Conservation (phyloP, 2,797 vertebrate species). For the Scleropages formosus region DNA sequence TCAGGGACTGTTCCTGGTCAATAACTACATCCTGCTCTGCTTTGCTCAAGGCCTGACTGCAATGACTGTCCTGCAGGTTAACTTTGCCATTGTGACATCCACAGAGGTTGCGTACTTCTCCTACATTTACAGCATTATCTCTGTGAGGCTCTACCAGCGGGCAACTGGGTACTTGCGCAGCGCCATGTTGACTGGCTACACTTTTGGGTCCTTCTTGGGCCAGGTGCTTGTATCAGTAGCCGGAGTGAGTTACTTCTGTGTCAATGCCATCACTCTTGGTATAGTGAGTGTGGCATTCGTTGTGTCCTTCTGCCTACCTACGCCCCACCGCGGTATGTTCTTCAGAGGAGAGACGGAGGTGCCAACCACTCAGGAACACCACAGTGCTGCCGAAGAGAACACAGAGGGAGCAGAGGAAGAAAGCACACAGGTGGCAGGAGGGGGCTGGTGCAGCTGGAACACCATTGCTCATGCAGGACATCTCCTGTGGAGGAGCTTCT, state of each 20-base stretch:
- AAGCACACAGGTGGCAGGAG: conserved; percentile 13
- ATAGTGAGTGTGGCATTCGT: conserved; percentile 59
- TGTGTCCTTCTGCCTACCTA: conserved; percentile 62
- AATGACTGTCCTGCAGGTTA: conserved; percentile 63
- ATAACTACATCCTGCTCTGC: conserved; percentile 63
- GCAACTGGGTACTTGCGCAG: conserved; percentile 70
- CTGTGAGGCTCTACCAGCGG: conserved; percentile 61
- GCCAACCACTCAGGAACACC: conserved; percentile 25
- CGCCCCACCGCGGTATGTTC: conserved; percentile 64
- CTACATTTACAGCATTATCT: conserved; percentile 73
- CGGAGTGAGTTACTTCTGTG: conserved; percentile 61
- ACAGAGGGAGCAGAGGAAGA: neutral
- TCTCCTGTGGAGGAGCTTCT: conserved; percentile 65
- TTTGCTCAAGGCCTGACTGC: conserved; percentile 60
- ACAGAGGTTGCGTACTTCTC: conserved; percentile 72
- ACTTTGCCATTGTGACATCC: conserved; percentile 64
- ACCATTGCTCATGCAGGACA: conserved; percentile 42
- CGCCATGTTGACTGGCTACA: conserved; percentile 64
- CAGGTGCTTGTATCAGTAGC: conserved; percentile 67
- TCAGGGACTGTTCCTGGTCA: conserved; percentile 66
- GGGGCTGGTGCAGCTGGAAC: conserved; percentile 48
- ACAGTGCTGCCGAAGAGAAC: neutral
- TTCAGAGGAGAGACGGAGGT: conserved; percentile 50
- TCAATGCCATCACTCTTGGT: conserved; percentile 65
- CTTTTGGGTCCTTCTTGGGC: conserved; percentile 62